Percentiles rank a stretch among this genome's conserved stretches.
These are phyloP conservation scores for Eucidaris tribuloides DNA, from an alignment of 35 echinoderm and acorn worm genomes.

Conservation along the genomic window DNA sequence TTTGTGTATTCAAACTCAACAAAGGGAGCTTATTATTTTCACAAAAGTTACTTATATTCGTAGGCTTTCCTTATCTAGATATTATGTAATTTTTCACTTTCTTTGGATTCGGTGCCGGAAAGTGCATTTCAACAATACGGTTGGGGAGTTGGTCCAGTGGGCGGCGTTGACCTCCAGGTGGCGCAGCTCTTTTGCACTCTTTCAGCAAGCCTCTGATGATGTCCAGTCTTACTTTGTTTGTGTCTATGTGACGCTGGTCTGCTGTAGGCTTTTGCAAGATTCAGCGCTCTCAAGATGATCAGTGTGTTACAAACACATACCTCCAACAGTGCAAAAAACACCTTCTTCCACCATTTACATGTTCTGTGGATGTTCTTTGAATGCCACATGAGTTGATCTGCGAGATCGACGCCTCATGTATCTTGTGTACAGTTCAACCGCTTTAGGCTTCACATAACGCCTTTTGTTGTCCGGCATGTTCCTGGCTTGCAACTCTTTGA, in stretches of 20 bases:
- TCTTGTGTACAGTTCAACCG: constrained; percentile 48
- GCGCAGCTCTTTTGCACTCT: not conserved
- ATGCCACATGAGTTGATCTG: constrained; percentile 40
- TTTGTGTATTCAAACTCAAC: too few relatives aligned
- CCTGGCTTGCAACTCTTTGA: constrained; percentile 4
- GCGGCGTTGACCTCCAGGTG: not conserved
- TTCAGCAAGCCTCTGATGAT: not conserved
- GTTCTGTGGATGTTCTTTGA: constrained; percentile 46
- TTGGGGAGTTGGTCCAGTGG: not conserved
- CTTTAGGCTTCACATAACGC: constrained; percentile 34
- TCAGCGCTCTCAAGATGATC: constrained; percentile 24
- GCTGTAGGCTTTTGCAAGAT: not conserved
- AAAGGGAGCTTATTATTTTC: too few relatives aligned
- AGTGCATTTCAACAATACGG: too few relatives aligned
- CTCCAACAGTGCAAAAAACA: constrained; percentile 34
- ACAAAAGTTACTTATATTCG: too few relatives aligned
- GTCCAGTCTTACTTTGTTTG: not conserved
- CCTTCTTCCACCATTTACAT: constrained; percentile 59
- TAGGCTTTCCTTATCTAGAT: not conserved
- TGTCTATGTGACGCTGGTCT: not conserved
- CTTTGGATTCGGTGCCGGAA: too few relatives aligned
- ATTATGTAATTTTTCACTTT: too few relatives aligned
- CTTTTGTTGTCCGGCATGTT: not conserved
- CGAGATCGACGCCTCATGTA: constrained; percentile 76
- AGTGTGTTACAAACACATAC: constrained; percentile 21